Evolutionary conservation across 1,140 invertebrate species (phyloP).

Genomic region (Dinothrombium tinctorium): DNA sequence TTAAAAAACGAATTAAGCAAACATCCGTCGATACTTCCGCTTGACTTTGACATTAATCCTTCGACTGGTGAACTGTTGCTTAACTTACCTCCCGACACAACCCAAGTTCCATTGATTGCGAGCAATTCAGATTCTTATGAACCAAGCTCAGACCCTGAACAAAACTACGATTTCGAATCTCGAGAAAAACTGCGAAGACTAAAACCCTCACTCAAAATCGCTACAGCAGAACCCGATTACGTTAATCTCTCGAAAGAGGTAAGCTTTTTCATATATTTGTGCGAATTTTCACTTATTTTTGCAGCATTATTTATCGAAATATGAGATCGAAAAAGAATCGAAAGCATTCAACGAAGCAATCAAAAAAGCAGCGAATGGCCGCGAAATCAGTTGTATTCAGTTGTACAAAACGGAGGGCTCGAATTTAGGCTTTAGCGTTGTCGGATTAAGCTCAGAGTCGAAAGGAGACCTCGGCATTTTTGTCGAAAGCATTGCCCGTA

Average conservation of each 20-base stretch:
- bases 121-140: slow-evolving; percentile 15
- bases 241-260: no score
- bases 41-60: slow-evolving; percentile 61
- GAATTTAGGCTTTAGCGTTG: slow-evolving; percentile 50
- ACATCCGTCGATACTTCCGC: slow-evolving; percentile 70
- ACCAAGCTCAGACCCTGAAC: slow-evolving; percentile 21
- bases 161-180: slow-evolving; percentile 17
- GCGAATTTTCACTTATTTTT: no score
- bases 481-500: slow-evolving; percentile 46
- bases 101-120: slow-evolving; percentile 1
- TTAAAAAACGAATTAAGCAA: slow-evolving; percentile 18
- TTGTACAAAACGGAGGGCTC: slow-evolving; percentile 42
- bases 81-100: slow-evolving; percentile 22
- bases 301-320: neutral
- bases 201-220: no score
- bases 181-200: neutral
- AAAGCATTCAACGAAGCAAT: slow-evolving; percentile 14
- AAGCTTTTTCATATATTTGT: no score
- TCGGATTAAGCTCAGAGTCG: slow-evolving; percentile 39
- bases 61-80: slow-evolving; percentile 35
- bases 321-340: slow-evolving; percentile 10
- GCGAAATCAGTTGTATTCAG: slow-evolving; percentile 31
- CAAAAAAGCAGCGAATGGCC: slow-evolving; percentile 30
- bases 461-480: slow-evolving; percentile 48
- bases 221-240: no score